phyloP scores from a whole-genome alignment of 2,113 vertebrate genomes.

The Rhinolophus ferrumequinum region DNA sequence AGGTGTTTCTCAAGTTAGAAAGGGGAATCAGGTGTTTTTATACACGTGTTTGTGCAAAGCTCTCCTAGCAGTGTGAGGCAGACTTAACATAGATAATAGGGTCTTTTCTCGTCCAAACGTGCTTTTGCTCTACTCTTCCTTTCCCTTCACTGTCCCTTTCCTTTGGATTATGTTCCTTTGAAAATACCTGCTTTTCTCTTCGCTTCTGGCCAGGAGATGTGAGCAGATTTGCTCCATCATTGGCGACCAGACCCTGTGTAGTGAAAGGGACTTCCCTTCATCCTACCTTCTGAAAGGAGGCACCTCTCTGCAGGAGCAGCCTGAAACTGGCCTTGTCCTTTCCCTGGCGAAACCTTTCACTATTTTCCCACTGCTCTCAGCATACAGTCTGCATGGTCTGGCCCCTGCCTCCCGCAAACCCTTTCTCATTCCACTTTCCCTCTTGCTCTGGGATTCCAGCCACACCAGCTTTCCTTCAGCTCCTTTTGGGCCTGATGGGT shows the following conservation, averaged over 20 bases:
- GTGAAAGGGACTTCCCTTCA: neutral
- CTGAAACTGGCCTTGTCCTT: neutral
- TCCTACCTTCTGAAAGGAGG: neutral
- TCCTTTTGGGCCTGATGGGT: neutral
- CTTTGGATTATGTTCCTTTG: conserved; percentile 4
- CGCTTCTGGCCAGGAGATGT: neutral
- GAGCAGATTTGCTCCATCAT: neutral
- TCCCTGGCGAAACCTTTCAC: neutral
- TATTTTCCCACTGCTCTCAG: neutral
- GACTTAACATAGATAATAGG: neutral
- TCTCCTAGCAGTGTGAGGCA: neutral
- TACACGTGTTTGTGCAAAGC: neutral
- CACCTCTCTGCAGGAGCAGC: neutral
- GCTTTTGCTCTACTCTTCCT: neutral
- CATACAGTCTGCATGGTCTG: neutral
- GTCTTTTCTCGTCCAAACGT: neutral
- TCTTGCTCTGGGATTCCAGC: neutral
- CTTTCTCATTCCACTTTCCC: neutral
- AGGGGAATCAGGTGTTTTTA: neutral
- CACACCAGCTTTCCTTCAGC: neutral
- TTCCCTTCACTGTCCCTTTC: neutral
- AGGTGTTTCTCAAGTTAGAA: neutral
- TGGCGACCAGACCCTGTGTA: neutral
- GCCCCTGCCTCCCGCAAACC: neutral
- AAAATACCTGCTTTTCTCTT: neutral